A percentile compares a stretch with the other conserved stretches of the same genome.
phyloP scores from a whole-genome alignment of 2,797 vertebrate species.

The Apogon hyalosoma region DNA sequence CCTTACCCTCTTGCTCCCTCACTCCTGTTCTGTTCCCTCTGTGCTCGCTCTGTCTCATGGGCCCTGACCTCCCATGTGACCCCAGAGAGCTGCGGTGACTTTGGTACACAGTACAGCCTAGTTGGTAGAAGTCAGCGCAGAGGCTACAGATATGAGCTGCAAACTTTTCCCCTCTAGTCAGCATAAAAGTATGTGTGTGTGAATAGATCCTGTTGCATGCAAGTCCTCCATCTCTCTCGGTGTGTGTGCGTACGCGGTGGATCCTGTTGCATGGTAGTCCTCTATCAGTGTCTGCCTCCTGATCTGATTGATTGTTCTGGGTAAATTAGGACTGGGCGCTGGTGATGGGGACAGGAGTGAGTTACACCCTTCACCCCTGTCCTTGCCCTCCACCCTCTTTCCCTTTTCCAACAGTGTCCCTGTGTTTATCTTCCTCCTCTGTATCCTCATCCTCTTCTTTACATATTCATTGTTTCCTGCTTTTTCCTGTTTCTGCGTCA shows the following conservation, averaged over 20 bases:
- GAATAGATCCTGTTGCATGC: conserved; percentile 81
- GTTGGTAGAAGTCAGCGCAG: conserved; percentile 77
- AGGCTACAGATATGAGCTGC: conserved; percentile 81
- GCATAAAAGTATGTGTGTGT: conserved; percentile 78
- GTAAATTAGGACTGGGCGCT: conserved; percentile 82
- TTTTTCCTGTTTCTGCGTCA: conserved; percentile 2
- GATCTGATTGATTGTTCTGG: conserved; percentile 87
- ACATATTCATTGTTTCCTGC: conserved; percentile 13
- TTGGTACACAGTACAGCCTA: conserved; percentile 72
- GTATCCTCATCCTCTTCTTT: conserved; percentile 33
- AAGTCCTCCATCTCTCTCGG: conserved; percentile 65
- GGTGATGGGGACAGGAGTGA: conserved; percentile 82
- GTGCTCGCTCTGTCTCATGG: conserved; percentile 62
- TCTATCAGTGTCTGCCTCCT: conserved; percentile 84
- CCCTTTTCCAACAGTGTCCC: conserved; percentile 52
- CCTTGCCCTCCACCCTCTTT: conserved; percentile 73
- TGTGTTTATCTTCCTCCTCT: conserved; percentile 58
- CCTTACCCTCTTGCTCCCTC: conserved; percentile 61
- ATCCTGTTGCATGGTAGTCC: conserved; percentile 86
- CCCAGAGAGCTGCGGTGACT: conserved; percentile 74
- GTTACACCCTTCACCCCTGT: conserved; percentile 81
- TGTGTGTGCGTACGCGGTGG: conserved; percentile 68
- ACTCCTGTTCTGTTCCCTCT: conserved; percentile 60
- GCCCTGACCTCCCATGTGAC: conserved; percentile 72
- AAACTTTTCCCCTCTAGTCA: conserved; percentile 83